Base-by-base conservation (phyloP, 2,113 vertebrate species). In the Cranoglanis bouderius region DNA sequence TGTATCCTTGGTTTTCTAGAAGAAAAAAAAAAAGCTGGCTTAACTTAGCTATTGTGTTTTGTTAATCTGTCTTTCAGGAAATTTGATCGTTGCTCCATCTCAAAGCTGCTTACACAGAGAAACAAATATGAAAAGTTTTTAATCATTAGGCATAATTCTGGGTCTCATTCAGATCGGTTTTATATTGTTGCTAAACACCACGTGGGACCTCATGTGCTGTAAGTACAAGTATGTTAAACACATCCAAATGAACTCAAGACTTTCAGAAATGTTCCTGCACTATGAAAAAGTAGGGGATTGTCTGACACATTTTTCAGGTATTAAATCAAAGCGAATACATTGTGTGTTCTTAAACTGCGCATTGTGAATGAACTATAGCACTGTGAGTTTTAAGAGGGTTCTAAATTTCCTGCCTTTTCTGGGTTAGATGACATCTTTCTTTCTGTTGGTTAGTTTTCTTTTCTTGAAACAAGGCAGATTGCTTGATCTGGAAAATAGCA, bases 1-100 rank as follows among this genome's bases (percentile, higher is more conserved):
- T 87, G 80, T 59, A 65, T 9, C 72, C 46, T 59, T 40, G 38
- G 8, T 82, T 85, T 88, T 40, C 12, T 74, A 32, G 38, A 53
- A 57, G 13, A 53, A 38, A 38, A 46, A 53, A 61, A 72, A 88
- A 88, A 53, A 32, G 8, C 3, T 55, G 43, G 72, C 57, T 85
- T 40, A 89, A 80, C 9, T 67, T 55, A 80, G 85, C 74, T 40
- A 43, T 77, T 75, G 18, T 51, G 5, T 88, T 86, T 85, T 75
- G 13, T 35, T 85, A 85, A 84, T 63, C 57, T 80, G 72, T 80
- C 85, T 89, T 65, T 89, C 72, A 80, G 59, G 83, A 80, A 88
- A 46, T 51, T 24, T n/a, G 26, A 32, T 81, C 19, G 9, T 82
- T 87, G 59, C 46, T 29, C 32, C 46, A 70, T 32, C 61, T 67